Evolutionary conservation across 2,888 invertebrate species (phyloP).

Genomic region (Eilema sororculum): DNA sequence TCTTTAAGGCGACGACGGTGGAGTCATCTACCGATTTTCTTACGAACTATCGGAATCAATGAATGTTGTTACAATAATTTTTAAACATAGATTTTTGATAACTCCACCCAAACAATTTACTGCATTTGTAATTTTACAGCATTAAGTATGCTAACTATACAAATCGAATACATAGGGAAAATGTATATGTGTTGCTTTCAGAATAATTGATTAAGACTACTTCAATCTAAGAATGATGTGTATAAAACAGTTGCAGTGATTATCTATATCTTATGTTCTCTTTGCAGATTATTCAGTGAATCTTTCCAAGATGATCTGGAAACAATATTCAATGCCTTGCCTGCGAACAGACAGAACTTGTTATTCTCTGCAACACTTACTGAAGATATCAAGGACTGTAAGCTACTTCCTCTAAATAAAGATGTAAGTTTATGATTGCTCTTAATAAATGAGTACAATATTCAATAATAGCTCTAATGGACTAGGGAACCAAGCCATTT

Average conservation of each 20-base stretch:
- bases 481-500: background rate
- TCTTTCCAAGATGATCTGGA: conserved; percentile 94
- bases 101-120: no score
- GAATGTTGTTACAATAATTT: no score
- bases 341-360: conserved; percentile 93
- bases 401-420: conserved; percentile 87
- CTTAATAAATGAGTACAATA: background rate
- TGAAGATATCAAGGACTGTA: conserved; percentile 90
- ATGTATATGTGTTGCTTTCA: no score
- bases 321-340: conserved; percentile 92
- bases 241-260: background rate
- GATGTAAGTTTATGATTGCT: conserved; percentile 80
- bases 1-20: no score
- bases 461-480: background rate
- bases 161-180: no score
- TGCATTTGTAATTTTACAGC: no score
- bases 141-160: no score
- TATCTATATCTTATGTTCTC: background rate
- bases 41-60: no score
- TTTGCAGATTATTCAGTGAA: conserved; percentile 88
- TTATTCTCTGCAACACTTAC: conserved; percentile 99
- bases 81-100: no score
- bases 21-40: no score
- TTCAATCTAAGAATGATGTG: background rate
- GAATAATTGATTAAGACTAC: no score